Percentiles rank a stretch among this genome's conserved stretches.
Evolutionary conservation across 2,113 vertebrate species (phyloP).

Genomic region (Phocoena sinus): DNA sequence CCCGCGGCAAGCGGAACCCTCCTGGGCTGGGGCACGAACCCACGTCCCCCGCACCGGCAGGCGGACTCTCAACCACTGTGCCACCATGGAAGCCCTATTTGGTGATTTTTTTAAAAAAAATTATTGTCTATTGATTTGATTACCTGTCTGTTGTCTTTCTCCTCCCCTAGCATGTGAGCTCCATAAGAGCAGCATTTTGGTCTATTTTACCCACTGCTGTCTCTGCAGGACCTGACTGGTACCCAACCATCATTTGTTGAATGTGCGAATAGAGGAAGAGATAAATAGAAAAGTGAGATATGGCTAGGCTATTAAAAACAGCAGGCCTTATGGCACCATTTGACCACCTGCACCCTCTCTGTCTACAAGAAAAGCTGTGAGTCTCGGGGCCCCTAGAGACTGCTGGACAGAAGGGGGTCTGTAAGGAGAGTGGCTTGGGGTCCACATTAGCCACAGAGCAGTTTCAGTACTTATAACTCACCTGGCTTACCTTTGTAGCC

Average conservation of each 20-base stretch:
- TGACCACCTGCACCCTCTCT: neutral
- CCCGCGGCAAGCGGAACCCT: too few relatives aligned
- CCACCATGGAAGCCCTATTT: too few relatives aligned
- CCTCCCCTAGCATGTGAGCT: neutral
- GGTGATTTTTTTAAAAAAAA: neutral
- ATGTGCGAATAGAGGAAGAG: neutral
- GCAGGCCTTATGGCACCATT: neutral
- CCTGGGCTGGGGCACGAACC: too few relatives aligned
- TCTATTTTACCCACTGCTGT: neutral
- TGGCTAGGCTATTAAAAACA: neutral
- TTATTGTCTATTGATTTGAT: neutral
- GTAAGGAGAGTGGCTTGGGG: neutral
- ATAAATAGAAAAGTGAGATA: neutral
- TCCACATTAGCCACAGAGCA: neutral
- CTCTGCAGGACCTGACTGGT: neutral
- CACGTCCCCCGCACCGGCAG: too few relatives aligned
- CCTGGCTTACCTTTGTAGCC: neutral
- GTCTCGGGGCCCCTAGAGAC: neutral
- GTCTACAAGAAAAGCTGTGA: neutral
- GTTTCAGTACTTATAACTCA: neutral
- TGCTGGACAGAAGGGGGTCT: neutral
- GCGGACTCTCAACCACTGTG: too few relatives aligned
- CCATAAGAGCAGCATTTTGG: neutral
- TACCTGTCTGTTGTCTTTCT: neutral
- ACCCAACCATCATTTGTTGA: neutral